Conservation (phyloP, 2,888 invertebrate genomes). For the Willowsia nigromaculata region DNA sequence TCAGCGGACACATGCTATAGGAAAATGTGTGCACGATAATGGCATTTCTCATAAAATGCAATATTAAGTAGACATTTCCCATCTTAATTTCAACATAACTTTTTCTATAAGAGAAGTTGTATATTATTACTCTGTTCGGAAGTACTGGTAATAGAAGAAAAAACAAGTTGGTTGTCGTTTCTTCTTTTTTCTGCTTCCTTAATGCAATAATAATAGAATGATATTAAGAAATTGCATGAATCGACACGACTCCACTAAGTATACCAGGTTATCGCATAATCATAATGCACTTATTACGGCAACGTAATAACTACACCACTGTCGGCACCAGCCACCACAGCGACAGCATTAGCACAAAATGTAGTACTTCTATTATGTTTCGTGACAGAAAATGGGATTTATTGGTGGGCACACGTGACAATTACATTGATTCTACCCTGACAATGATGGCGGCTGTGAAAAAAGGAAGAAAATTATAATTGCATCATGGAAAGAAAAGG, state of each 20-base stretch:
- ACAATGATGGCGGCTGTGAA: neutral
- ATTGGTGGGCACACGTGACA: slow-evolving; percentile 47
- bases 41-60: slow-evolving; percentile 9
- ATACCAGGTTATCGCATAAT: slow-evolving; percentile 32
- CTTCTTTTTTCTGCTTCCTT: neutral
- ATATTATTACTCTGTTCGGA: no score
- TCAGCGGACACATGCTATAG: neutral
- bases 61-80: slow-evolving; percentile 40
- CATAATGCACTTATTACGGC: slow-evolving; percentile 43
- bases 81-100: slow-evolving; percentile 33
- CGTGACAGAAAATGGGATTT: slow-evolving; percentile 51
- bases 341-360: neutral
- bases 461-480: neutral
- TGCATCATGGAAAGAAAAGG: neutral
- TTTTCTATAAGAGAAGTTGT: neutral
- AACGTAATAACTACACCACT: neutral
- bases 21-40: neutral
- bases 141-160: neutral
- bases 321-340: neutral
- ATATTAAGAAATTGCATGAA: slow-evolving; percentile 26
- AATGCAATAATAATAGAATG: slow-evolving; percentile 32
- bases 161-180: neutral
- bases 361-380: slow-evolving; percentile 7
- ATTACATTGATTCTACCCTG: neutral
- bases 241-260: slow-evolving; percentile 45